Evolutionary conservation across 1,140 invertebrate genomes (phyloP).

Genomic region (Drosophila ficusphila): DNA sequence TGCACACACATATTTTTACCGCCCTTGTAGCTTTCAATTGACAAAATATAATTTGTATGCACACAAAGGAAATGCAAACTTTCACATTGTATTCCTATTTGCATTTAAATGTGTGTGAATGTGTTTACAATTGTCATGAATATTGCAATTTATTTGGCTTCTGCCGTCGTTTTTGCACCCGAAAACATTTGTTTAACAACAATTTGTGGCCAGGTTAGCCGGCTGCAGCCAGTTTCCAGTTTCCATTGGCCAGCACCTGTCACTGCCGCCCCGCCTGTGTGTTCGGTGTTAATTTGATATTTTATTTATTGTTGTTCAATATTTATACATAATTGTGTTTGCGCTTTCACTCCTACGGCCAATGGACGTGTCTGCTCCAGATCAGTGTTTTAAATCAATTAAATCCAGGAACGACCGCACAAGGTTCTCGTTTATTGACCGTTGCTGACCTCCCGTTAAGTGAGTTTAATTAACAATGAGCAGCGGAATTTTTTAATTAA

Average conservation of each 20-base stretch:
- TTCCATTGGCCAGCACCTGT: constrained; percentile 10
- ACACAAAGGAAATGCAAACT: constrained; percentile 73
- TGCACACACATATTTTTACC: constrained; percentile 27
- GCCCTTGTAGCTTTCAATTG: constrained; percentile 29
- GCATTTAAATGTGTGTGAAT: constrained; percentile 42
- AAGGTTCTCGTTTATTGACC: constrained; percentile 8
- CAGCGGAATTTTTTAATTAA: constrained; percentile 19
- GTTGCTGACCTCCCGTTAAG: constrained; percentile 7
- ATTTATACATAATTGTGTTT: constrained; percentile 78
- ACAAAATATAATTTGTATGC: constrained; percentile 59
- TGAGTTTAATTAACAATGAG: constrained; percentile 23
- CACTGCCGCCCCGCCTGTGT: constrained; percentile 18
- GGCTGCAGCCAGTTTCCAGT: neutral
- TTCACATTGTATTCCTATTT: constrained; percentile 54
- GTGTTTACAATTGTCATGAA: constrained; percentile 79
- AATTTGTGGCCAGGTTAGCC: constrained; percentile 58
- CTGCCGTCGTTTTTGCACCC: constrained; percentile 56
- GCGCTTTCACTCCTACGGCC: constrained; percentile 46
- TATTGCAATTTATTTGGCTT: constrained; percentile 79
- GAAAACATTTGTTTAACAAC: constrained; percentile 63
- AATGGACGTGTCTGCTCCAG: constrained; percentile 29
- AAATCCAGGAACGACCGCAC: constrained; percentile 21
- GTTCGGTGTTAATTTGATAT: constrained; percentile 80
- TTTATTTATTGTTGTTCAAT: constrained; percentile 80
- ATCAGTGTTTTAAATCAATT: constrained; percentile 60